These are phyloP conservation scores for Zenarchopterus dispar DNA, from an alignment of 2,797 vertebrate genomes.

Conservation along the genomic window DNA sequence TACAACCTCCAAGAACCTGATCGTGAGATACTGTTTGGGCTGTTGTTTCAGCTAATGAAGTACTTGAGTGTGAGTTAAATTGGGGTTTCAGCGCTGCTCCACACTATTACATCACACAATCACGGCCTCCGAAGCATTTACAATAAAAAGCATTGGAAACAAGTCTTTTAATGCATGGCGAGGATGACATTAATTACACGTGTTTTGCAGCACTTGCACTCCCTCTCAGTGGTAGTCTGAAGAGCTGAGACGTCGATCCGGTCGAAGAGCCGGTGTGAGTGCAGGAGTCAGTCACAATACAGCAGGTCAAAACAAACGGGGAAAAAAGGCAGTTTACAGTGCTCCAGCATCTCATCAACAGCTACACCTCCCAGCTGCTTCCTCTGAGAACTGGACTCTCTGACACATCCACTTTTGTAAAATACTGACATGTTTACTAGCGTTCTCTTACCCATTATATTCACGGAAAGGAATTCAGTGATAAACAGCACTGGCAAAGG, in stretches of 20 bases:
- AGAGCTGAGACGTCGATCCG: constrained; percentile 39
- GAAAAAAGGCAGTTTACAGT: constrained; percentile 42
- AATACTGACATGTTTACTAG: constrained; percentile 16
- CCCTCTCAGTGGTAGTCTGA: constrained; percentile 41
- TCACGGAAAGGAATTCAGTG: constrained; percentile 17
- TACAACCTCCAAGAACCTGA: neutral
- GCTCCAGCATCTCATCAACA: constrained; percentile 21
- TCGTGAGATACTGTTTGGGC: constrained; percentile 10
- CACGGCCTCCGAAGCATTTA: constrained; percentile 61
- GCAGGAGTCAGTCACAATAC: constrained; percentile 34
- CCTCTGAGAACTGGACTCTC: constrained; percentile 15
- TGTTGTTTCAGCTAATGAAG: neutral
- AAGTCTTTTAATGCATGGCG: constrained; percentile 60
- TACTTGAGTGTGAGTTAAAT: too few species aligned
- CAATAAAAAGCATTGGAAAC: constrained; percentile 56
- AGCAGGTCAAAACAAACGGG: constrained; percentile 36
- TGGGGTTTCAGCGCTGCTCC: constrained; percentile 21
- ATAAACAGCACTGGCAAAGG: constrained; percentile 4
- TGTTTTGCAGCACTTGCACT: constrained; percentile 57
- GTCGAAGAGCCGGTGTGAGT: constrained; percentile 20
- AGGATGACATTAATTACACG: constrained; percentile 61
- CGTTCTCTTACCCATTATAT: constrained; percentile 10
- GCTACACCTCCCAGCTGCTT: constrained; percentile 21
- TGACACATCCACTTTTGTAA: constrained; percentile 14
- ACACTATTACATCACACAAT: constrained; percentile 47